Conservation (phyloP, 2,888 invertebrate genomes). For the Argynnis bischoffii region DNA sequence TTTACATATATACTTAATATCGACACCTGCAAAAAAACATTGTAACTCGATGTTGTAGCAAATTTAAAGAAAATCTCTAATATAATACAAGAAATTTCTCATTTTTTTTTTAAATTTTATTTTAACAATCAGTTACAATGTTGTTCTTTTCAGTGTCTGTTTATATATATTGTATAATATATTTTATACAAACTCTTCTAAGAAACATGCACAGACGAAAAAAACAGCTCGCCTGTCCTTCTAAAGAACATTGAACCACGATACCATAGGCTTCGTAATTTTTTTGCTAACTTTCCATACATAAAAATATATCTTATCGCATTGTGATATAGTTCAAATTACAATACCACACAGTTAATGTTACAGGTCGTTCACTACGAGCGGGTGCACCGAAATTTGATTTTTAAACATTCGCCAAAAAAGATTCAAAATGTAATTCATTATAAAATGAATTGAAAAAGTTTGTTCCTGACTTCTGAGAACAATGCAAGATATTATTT, state of each 20-base stretch:
- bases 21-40: too few species aligned
- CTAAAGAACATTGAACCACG: slow-evolving; percentile 38
- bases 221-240: slow-evolving; percentile 34
- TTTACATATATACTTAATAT: too few species aligned
- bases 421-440: slow-evolving; percentile 1
- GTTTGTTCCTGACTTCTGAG: not conserved
- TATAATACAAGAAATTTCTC: too few species aligned
- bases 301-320: slow-evolving; percentile 13
- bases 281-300: slow-evolving; percentile 9
- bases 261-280: slow-evolving; percentile 17
- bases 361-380: slow-evolving; percentile 2
- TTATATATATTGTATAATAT: not conserved
- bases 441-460: not conserved
- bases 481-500: not conserved
- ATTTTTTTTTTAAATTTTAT: too few species aligned
- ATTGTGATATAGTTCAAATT: not conserved
- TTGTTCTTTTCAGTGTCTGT: too few species aligned
- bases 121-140: too few species aligned
- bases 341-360: slow-evolving; percentile 3
- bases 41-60: too few species aligned
- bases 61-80: too few species aligned
- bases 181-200: slow-evolving; percentile 9
- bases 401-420: slow-evolving; percentile 20
- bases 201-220: slow-evolving; percentile 34
- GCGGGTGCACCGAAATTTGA: slow-evolving; percentile 22